Evolutionary conservation across 2,113 vertebrate species (phyloP).

Genomic region (Lates calcarifer): DNA sequence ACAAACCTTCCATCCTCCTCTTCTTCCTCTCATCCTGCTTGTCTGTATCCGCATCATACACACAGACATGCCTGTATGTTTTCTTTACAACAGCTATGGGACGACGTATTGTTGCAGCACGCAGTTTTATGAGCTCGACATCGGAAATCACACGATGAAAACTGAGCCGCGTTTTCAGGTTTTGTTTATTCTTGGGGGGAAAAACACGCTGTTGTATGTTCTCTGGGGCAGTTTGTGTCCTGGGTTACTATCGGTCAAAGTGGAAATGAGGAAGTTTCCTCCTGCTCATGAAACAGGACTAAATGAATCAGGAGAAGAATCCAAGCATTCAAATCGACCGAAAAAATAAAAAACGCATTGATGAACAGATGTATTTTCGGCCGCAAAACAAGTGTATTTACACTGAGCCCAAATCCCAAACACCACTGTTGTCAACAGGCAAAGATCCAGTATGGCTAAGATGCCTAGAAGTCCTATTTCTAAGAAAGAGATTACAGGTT

Average conservation of each 20-base stretch:
- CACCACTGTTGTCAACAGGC: not conserved
- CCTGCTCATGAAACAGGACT: no score
- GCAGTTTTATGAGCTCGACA: not conserved
- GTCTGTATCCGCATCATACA: not conserved
- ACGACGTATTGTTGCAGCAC: no score
- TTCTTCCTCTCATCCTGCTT: conserved; percentile 19
- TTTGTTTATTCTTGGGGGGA: conserved; percentile 11
- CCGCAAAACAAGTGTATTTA: not conserved
- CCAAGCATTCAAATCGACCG: not conserved
- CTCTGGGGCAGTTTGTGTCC: not conserved
- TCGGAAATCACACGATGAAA: not conserved
- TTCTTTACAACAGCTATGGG: not conserved
- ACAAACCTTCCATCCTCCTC: conserved; percentile 63
- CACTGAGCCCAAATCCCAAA: not conserved
- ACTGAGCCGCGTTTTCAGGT: not conserved
- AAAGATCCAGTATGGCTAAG: not conserved
- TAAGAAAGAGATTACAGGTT: not conserved
- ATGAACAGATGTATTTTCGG: not conserved
- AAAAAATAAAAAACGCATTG: rapidly evolving
- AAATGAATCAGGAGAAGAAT: no score
- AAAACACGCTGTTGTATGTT: not conserved
- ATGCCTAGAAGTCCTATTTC: not conserved
- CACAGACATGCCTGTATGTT: not conserved
- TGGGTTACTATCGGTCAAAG: conserved; percentile 66
- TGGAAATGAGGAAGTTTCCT: conserved; percentile 35